Base-by-base conservation (phyloP, 2,888 invertebrate species). In the Eilema sororculum region DNA sequence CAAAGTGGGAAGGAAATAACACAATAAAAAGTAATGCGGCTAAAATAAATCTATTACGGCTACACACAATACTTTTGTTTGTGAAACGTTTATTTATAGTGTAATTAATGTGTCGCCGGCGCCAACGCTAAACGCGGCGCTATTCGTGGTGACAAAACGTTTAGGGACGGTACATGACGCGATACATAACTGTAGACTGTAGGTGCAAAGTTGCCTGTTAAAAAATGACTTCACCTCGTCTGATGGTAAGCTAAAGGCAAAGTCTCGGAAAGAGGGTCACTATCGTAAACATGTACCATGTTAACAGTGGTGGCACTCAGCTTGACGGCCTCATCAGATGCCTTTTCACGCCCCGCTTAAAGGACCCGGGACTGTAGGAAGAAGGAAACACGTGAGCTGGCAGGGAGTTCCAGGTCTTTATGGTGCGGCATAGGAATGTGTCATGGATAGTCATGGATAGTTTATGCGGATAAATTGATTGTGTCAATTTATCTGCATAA, bases 51-150 rank as follows among this genome's bases (percentile, higher is more conserved):
- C 79, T 73, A 80, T 80, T 74, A 75, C 69, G 46, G 73, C 73
- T 66, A 67, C 68, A 75, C 63, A 74, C 67, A 69, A 74, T 75
- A 74, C 67, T 79, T 82, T 69, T 80, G 78, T 79, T 83, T 80
- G 77, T 80, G 79, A 84, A 83, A 77, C 79, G 80, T 80, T 84
- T 87, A 88, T 88, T 87, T 88, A 87, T 87, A 88, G 86, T 78
- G 84, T 87, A 88, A 88, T 87, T 88, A 87, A 87, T 88, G 87
- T 80, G 87, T 87, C 84, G 81, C 81, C 86, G 85, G 86, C 87
- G 87, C 87, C 86, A 81, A 77, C 75, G 79, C 78, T 85, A 82
- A 85, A 85, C 79, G 77, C 82, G 72, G 72, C 74, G 82, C 84
- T 86, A 87, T 87, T 87, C 85, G 83, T 77, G 78, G 80, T 77